Conservation (phyloP, 2,113 vertebrate genomes). For the Aphyosemion australe region DNA sequence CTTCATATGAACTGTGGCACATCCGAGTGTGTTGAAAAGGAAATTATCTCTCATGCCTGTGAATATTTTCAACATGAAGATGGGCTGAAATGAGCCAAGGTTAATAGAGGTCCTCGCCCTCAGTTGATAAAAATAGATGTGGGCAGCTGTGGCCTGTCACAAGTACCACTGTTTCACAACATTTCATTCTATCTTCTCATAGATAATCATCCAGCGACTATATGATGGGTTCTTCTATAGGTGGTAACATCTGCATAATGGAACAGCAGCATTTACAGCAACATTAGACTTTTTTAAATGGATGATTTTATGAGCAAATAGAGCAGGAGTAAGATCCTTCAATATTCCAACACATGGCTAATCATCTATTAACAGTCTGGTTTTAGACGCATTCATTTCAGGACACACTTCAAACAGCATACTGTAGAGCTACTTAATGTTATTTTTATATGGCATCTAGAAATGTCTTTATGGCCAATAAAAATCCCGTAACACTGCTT, state of each 20-base stretch:
- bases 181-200: conserved; percentile 3
- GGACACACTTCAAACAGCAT: conserved; percentile 31
- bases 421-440: conserved; percentile 1
- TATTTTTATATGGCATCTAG: conserved; percentile 5
- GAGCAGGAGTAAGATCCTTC: conserved; percentile 1
- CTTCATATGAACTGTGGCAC: conserved; percentile 50
- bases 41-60: conserved; percentile 42
- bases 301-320: conserved; percentile 14
- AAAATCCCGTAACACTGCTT: background rate
- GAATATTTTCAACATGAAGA: conserved; percentile 28
- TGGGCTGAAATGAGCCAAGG: conserved; percentile 26
- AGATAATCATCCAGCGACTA: conserved; percentile 28
- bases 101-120: conserved; percentile 65
- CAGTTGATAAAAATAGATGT: conserved; percentile 27
- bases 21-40: conserved; percentile 16
- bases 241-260: conserved; percentile 4
- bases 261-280: conserved; percentile 26
- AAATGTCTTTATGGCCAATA: conserved; percentile 2
- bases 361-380: conserved; percentile 9
- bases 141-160: conserved; percentile 25
- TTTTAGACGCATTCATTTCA: conserved; percentile 22
- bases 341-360: conserved; percentile 1
- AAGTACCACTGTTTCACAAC: conserved; percentile 11
- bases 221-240: conserved; percentile 16
- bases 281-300: conserved; percentile 14